Base-by-base conservation (phyloP, 2,113 vertebrate genomes). In the Crocuta crocuta region DNA sequence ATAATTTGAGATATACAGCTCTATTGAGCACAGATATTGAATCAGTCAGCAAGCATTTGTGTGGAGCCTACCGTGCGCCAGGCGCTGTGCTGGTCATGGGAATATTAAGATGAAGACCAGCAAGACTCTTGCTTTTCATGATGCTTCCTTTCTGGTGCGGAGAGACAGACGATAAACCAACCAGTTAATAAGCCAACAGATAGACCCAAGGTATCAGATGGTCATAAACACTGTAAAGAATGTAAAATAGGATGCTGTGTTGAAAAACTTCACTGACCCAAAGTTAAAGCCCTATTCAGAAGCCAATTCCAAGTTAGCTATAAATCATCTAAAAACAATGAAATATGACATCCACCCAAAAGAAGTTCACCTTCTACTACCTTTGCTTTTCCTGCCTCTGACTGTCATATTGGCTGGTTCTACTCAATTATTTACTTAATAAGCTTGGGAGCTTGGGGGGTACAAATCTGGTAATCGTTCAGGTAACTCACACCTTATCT, bases 281-380 rank as follows among this genome's bases (percentile, higher is more conserved):
- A 50, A 66, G 61, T 74, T 70, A 53, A 26, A 39, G 28, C 61
- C 93, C 74, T n/a, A 66, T 79, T 88, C 65, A 81, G n/a, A 91
- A 53, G 23, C 35, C 80, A 95, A 80, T 83, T 82, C 39, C 53
- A 80, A 55, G 39, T 33, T 79, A 73, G 43, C 35, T 43, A 1
- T 53, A 80, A 58, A 31, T 70, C 19, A n/a, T 50, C 50, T 43
- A 66, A 95, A 81, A 45, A 21, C 53, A 61, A n/a, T 31, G 26
- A 82, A 55, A 83, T 71, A 39, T 4, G 12, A 73, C 53, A 63
- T 11, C 33, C 24, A 53, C 19, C 39, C 43, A 94, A 86, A 48
- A 23, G 61, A 63, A 48, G 24, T 63, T 55, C 83, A 35, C 5
- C 31, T 76, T 35, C 39, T 3, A 73, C 43, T 23, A 28, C 63